Base-by-base conservation (phyloP, 2,888 invertebrate species). In the Caenorhabditis doughertyi region DNA sequence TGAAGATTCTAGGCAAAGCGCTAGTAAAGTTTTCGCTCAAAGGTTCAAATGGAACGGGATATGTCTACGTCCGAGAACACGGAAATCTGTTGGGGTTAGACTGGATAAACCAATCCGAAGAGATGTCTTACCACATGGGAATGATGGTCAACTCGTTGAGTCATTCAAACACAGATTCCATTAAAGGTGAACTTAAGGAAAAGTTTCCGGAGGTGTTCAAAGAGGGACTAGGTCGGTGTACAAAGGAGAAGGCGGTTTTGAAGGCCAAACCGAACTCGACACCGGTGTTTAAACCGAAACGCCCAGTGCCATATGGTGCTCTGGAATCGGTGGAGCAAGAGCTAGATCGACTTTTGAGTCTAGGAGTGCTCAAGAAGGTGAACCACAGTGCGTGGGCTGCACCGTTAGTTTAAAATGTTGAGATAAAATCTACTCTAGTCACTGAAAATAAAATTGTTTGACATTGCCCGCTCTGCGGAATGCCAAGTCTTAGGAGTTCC, bases 381-480 rank as follows among this genome's bases (percentile, higher is more conserved):
- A 60, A 64, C 9, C 73, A 58, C 44, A 60, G 70, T 32, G 51
- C 79, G 9, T 89, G 85, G 84, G 89, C 87, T 8, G 79, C 88
- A 25, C 88, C 89, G 1, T 51, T 88, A 9, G 85, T 89, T 11
- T 49, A n/a, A n/a, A n/a, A n/a, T n/a, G n/a, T n/a, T n/a, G n/a
- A n/a, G n/a, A n/a, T n/a, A n/a, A n/a, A n/a, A n/a, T n/a, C n/a
- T n/a, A n/a, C n/a, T n/a, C n/a, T n/a, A n/a, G n/a, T n/a, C n/a
- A n/a, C n/a, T n/a, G n/a, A n/a, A n/a, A n/a, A n/a, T n/a, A n/a
- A n/a, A n/a, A n/a, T n/a, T n/a, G n/a, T n/a, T n/a, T n/a, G n/a
- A n/a, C n/a, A n/a, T n/a, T n/a, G n/a, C n/a, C n/a, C n/a, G n/a
- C n/a, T n/a, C n/a, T n/a, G n/a, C n/a, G n/a, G n/a, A n/a, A n/a